Evolutionary conservation across 1,140 invertebrate genomes (phyloP), one percentile per base, ranked within the genome.

Genomic region (Argopecten irradians): DNA sequence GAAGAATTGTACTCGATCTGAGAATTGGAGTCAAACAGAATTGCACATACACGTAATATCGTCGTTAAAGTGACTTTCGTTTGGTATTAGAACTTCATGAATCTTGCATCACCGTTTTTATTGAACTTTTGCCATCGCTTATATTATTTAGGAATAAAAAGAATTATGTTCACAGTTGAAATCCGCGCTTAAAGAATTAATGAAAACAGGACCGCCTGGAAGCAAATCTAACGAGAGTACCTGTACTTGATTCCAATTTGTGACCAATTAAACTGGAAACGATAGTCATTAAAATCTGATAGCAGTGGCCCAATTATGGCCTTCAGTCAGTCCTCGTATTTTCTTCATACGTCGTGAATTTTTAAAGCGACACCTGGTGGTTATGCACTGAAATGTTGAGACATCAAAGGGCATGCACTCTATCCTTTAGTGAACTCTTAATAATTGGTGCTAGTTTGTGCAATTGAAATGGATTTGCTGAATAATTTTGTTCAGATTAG

Each of bases 331-430:
- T 71, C 55, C n/a, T 71, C 22, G 55, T n/a, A 5, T n/a, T 71
- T 71, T n/a, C 16, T n/a, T n/a, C 22, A 39, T 39, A 28, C 22
- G 22, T 71, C 55, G 22, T 71, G 55, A 71, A 71, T 28, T 22
- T 71, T 71, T 71, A n/a, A 71, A 71, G 55, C 55, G 55, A 16
- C 55, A 71, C 55, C 55, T 71, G 55, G 55, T 71, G 55, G 55
- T 71, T 16, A 71, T 71, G 55, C 28, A 71, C 55, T 71, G n/a
- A 71, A 71, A 71, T n/a, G 22, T 1, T 28, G 55, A 3, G 55
- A 71, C 28, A 71, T 71, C 28, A 71, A 71, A n/a, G 55, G 55
- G 22, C 55, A 28, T 28, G 55, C 55, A 71, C 55, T 28, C 8
- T n/a, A 0, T n/a, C 55, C 55, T 71, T 22, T 71, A 16, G 55